These are phyloP conservation scores for Kryptolebias marmoratus DNA, from an alignment of 2,113 vertebrate genomes.

Conservation along the genomic window DNA sequence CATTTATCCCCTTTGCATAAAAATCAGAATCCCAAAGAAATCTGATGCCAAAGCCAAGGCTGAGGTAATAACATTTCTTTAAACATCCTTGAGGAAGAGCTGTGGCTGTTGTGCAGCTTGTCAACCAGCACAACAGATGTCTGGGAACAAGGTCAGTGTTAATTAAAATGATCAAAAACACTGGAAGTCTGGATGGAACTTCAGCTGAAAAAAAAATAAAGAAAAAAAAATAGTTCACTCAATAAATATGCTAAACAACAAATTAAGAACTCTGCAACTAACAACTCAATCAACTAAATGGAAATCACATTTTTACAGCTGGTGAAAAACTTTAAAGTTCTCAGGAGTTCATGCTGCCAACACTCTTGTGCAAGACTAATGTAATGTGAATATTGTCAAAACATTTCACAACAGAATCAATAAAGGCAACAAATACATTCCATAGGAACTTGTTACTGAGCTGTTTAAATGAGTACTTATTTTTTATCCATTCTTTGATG, in stretches of 20 bases:
- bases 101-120: conserved; percentile 6
- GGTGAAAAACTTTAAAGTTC: too few relatives aligned
- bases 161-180: too few relatives aligned
- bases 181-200: too few relatives aligned
- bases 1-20: conserved; percentile 69
- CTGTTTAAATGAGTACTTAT: not conserved
- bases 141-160: conserved; percentile 31
- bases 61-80: conserved; percentile 23
- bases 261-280: not conserved
- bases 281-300: not conserved
- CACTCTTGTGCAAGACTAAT: too few relatives aligned
- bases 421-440: too few relatives aligned
- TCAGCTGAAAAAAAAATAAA: not conserved
- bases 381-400: too few relatives aligned
- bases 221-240: not conserved
- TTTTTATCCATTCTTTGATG: not conserved
- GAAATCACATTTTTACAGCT: too few relatives aligned
- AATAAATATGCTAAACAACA: not conserved
- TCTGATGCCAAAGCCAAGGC: conserved; percentile 49
- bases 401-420: too few relatives aligned
- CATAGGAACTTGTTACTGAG: too few relatives aligned
- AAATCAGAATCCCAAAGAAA: conserved; percentile 63
- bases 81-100: conserved; percentile 23
- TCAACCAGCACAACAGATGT: conserved; percentile 12
- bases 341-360: too few relatives aligned